phyloP scores from a whole-genome alignment of 2,888 invertebrate genomes.

The Eupithecia centaureata region DNA sequence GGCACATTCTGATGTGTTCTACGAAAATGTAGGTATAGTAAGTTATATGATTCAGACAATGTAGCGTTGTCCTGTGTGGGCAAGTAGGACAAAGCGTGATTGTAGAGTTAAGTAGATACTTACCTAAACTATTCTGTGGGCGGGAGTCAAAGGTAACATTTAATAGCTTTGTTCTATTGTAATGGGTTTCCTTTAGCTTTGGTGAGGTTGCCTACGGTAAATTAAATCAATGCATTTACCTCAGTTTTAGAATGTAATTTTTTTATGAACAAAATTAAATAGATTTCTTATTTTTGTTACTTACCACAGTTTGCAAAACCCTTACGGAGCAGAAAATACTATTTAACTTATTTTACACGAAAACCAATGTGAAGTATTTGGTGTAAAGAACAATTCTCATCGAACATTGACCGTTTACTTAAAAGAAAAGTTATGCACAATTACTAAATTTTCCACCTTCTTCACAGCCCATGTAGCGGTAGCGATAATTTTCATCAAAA shows the following conservation, averaged over 20 bases:
- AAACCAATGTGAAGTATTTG: background rate
- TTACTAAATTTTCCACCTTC: too few relatives aligned
- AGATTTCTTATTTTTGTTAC: too few relatives aligned
- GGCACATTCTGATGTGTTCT: constrained; percentile 36
- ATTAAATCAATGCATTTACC: background rate
- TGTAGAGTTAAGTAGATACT: constrained; percentile 23
- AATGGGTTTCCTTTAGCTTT: constrained; percentile 3
- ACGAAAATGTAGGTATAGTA: constrained; percentile 37
- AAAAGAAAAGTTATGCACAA: too few relatives aligned
- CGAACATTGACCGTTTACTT: too few relatives aligned
- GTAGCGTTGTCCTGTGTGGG: constrained; percentile 25
- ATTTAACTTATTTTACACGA: background rate
- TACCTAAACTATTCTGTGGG: constrained; percentile 19
- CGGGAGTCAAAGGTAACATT: constrained; percentile 18
- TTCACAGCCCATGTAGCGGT: too few relatives aligned
- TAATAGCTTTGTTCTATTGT: constrained; percentile 12
- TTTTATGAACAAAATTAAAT: too few relatives aligned
- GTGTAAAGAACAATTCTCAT: too few relatives aligned
- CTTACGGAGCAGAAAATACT: background rate
- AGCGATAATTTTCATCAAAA: too few relatives aligned
- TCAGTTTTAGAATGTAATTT: too few relatives aligned
- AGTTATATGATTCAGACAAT: constrained; percentile 30
- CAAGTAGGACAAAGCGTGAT: constrained; percentile 32
- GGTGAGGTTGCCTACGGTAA: background rate
- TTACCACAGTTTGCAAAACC: too few relatives aligned